Conservation (phyloP, 2,113 vertebrate genomes). For the Alexandromys fortis region DNA sequence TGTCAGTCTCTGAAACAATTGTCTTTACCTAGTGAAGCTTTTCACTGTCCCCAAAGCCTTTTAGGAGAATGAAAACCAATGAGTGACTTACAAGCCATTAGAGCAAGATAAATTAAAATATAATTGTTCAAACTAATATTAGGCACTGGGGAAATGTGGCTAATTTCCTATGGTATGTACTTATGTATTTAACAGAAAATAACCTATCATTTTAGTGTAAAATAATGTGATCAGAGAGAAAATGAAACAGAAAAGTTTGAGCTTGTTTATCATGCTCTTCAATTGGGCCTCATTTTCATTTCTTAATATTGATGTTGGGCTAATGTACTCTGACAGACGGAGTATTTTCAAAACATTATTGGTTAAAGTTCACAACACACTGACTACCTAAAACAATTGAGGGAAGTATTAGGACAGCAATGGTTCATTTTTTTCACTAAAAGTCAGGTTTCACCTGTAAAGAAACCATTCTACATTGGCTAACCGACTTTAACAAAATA, state of each 20-base stretch:
- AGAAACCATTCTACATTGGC: slow-evolving; percentile 36
- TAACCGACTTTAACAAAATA: slow-evolving; percentile 51
- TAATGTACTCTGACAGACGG: slow-evolving; percentile 35
- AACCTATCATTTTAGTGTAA: neutral
- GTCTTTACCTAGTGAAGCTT: neutral
- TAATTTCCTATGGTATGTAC: neutral
- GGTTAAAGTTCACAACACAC: slow-evolving; percentile 61
- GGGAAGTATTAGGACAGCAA: neutral
- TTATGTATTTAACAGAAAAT: neutral
- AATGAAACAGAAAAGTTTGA: neutral
- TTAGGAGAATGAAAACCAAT: slow-evolving; percentile 9
- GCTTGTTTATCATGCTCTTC: neutral
- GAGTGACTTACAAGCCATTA: neutral
- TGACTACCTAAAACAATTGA: neutral
- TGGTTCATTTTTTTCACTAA: neutral
- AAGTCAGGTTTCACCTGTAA: neutral
- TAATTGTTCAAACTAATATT: neutral
- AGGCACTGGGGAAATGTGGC: neutral
- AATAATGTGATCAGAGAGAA: neutral
- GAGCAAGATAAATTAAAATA: neutral
- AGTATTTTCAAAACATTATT: slow-evolving; percentile 59
- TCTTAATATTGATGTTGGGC: slow-evolving; percentile 24
- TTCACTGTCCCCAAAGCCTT: neutral
- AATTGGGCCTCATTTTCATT: neutral
- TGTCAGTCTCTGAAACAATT: neutral